Conservation (phyloP, 2,113 vertebrate species). For the Zeus faber region DNA sequence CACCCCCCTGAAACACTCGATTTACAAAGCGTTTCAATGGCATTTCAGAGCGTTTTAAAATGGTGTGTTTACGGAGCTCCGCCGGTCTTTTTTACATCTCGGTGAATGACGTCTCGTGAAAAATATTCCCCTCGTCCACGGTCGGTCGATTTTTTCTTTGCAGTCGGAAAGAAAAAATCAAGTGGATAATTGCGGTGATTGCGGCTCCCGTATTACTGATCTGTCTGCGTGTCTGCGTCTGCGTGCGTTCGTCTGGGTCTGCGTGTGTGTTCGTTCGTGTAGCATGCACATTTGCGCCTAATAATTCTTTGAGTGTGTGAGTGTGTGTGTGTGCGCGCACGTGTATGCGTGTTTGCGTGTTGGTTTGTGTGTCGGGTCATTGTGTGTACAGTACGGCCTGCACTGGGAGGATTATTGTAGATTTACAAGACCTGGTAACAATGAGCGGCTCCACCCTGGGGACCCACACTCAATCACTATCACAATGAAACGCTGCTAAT, state of each 20-base stretch:
- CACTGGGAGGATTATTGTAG: slow-evolving; percentile 65
- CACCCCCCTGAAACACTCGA: background rate
- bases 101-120: slow-evolving; percentile 3
- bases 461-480: slow-evolving; percentile 65
- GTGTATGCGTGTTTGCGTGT: slow-evolving; percentile 22
- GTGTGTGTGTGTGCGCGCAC: slow-evolving; percentile 7
- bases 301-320: background rate
- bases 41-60: slow-evolving; percentile 1
- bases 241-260: background rate
- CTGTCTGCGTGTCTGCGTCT: slow-evolving; percentile 29
- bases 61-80: background rate
- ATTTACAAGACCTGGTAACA: slow-evolving; percentile 69
- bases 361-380: background rate
- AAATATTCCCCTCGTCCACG: background rate
- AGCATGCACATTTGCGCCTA: background rate
- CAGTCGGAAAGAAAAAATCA: background rate
- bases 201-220: background rate
- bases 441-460: slow-evolving; percentile 54
- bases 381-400: slow-evolving; percentile 25
- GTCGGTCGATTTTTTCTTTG: background rate
- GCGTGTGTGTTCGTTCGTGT: background rate
- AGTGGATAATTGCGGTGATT: background rate
- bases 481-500: slow-evolving; percentile 70
- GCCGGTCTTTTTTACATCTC: background rate
- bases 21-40: slow-evolving; percentile 12